Conservation (phyloP, 1,140 invertebrate genomes). For the Calycopis cecrops region DNA sequence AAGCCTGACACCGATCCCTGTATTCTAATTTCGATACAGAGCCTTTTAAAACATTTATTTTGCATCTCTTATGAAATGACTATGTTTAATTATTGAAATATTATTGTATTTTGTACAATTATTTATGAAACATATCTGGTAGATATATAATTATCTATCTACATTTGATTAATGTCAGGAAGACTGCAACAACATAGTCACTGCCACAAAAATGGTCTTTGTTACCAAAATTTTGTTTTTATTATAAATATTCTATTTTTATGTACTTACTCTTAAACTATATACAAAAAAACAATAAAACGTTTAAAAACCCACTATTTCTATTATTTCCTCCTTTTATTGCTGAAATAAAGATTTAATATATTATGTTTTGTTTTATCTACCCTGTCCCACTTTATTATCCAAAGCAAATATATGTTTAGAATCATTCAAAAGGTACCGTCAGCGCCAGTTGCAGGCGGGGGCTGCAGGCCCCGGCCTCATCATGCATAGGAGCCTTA, state of each 20-base stretch:
- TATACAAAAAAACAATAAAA: conserved; percentile 63
- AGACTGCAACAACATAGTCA: conserved; percentile 73
- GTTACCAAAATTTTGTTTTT: conserved; percentile 59
- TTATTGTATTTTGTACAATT: conserved; percentile 8
- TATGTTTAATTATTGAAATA: conserved; percentile 47
- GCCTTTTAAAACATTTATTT: conserved; percentile 45
- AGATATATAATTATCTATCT: conserved; percentile 16
- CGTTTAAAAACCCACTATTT: conserved; percentile 31
- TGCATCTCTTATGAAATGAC: conserved; percentile 51
- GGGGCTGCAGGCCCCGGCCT: too few species aligned
- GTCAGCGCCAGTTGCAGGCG: too few species aligned
- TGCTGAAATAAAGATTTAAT: too few species aligned
- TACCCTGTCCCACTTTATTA: too few species aligned
- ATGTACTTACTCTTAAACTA: conserved; percentile 57
- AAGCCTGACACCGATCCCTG: conserved; percentile 41
- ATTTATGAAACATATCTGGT: not conserved
- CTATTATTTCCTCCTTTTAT: conserved; percentile 16
- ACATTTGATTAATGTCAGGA: conserved; percentile 54
- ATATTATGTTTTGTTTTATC: too few species aligned
- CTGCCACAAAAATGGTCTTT: conserved; percentile 57
- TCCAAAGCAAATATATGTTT: too few species aligned
- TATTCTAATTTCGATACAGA: conserved; percentile 41
- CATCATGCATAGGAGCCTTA: too few species aligned
- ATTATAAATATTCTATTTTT: conserved; percentile 60
- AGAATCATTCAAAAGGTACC: too few species aligned